A percentile compares a stretch with the other conserved stretches of the same genome.
These are phyloP conservation scores for Chascanopsetta lugubris DNA, from an alignment of 2,113 vertebrate genomes.

Conservation along the genomic window DNA sequence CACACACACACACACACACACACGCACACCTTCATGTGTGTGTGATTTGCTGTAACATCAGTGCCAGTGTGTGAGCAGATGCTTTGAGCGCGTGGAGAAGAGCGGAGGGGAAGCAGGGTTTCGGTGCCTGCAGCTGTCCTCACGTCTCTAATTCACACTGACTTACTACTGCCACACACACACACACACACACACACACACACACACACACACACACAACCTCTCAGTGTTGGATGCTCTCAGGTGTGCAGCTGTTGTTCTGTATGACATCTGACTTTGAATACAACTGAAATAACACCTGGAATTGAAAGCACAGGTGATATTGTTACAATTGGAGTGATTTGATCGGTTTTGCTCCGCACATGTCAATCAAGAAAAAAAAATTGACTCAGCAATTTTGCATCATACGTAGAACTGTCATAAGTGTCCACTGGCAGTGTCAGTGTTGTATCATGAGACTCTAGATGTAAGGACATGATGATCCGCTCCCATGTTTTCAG, in stretches of 20 bases:
- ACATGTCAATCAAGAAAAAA: too few species aligned
- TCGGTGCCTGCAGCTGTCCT: conserved; percentile 30
- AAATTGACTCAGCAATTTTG: too few species aligned
- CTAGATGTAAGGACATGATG: too few species aligned
- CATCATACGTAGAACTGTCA: too few species aligned
- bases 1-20: conserved; percentile 9
- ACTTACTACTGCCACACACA: conserved; percentile 22
- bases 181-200: too few species aligned
- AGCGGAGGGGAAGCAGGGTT: conserved; percentile 39
- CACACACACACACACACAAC: background rate
- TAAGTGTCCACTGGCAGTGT: too few species aligned
- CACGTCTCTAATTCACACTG: conserved; percentile 32
- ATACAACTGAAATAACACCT: background rate
- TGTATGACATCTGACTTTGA: background rate
- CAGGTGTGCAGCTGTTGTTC: background rate
- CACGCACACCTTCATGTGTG: conserved; percentile 4
- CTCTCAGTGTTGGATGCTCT: conserved; percentile 1
- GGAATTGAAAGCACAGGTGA: background rate
- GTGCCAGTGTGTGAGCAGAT: conserved; percentile 28
- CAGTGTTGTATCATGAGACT: too few species aligned
- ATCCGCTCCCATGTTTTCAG: too few species aligned
- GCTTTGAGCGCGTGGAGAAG: conserved; percentile 33
- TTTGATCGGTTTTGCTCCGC: background rate
- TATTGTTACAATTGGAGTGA: background rate
- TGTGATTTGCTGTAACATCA: conserved; percentile 21